Conservation (phyloP, 2,888 invertebrate species). For the Drosophila infuscata region DNA sequence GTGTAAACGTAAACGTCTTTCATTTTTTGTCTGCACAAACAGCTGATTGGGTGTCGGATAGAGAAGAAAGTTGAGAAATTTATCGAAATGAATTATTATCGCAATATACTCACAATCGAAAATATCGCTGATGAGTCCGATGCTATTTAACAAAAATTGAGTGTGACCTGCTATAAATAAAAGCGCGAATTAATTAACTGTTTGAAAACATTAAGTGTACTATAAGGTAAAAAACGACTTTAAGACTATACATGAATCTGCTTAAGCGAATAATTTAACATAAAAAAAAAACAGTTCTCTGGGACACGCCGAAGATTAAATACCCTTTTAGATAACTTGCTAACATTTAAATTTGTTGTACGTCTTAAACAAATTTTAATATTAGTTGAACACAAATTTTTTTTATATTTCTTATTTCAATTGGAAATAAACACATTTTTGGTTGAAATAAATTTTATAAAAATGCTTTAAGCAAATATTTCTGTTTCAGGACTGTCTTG, state of each 20-base stretch:
- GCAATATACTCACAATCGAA: not conserved
- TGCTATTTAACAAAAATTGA: not conserved
- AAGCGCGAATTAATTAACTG: constrained; percentile 2
- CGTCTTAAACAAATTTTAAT: not conserved
- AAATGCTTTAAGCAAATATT: not conserved
- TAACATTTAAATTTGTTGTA: not conserved
- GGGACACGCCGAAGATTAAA: too few species aligned
- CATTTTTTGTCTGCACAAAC: constrained; percentile 54
- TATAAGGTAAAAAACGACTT: not conserved
- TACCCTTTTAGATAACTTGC: not conserved
- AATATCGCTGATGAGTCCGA: constrained; percentile 2
- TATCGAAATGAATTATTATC: constrained; percentile 20
- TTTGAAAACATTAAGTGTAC: constrained; percentile 4
- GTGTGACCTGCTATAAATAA: constrained; percentile 8
- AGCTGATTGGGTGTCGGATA: constrained; percentile 39
- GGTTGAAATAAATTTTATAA: not conserved
- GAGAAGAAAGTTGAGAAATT: not conserved
- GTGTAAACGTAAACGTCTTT: constrained; percentile 63
- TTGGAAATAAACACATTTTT: not conserved
- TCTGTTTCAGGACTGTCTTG: not conserved
- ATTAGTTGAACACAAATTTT: not conserved
- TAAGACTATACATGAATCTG: not conserved
- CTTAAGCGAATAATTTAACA: not conserved
- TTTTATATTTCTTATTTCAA: not conserved
- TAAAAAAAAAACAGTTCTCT: not conserved